A percentile compares a stretch with the other conserved stretches of the same genome.
These are phyloP conservation scores for Amyelois transitella DNA, from an alignment of 1,140 invertebrate species.

Conservation along the genomic window DNA sequence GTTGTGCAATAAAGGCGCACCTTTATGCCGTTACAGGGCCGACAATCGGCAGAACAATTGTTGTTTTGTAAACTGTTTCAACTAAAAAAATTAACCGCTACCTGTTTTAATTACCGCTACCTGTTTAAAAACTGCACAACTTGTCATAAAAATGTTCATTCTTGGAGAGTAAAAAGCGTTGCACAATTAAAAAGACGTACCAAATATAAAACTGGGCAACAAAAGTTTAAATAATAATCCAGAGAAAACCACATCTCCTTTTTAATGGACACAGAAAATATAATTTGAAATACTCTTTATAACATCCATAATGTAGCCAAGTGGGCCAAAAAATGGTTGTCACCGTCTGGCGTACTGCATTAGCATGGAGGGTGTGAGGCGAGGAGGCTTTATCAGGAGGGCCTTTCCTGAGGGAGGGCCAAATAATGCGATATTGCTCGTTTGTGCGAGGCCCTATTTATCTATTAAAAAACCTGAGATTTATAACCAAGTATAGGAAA, in stretches of 20 bases:
- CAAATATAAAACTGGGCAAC: conserved; percentile 1
- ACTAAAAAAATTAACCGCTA: conserved; percentile 48
- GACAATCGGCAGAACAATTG: conserved; percentile 45
- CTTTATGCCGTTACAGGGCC: conserved; percentile 53
- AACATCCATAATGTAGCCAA: conserved; percentile 67
- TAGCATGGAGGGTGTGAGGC: conserved; percentile 70
- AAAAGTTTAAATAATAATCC: conserved; percentile 38
- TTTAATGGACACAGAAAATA: conserved; percentile 67
- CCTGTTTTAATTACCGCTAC: conserved; percentile 43
- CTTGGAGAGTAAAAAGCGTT: neutral
- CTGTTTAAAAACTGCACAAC: neutral
- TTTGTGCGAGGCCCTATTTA: conserved; percentile 72
- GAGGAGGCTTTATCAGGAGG: conserved; percentile 69
- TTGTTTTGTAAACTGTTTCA: conserved; percentile 59
- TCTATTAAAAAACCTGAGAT: conserved; percentile 72
- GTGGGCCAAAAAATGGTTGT: conserved; percentile 73
- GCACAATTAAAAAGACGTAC: neutral
- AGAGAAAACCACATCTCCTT: conserved; percentile 50
- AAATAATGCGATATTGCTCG: conserved; percentile 74
- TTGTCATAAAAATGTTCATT: neutral
- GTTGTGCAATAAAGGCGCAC: conserved; percentile 51
- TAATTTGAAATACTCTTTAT: conserved; percentile 73
- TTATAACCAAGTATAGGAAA: conserved; percentile 65
- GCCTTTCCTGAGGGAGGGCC: conserved; percentile 71
- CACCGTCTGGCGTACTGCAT: conserved; percentile 71